Evolutionary conservation across 2,888 invertebrate genomes (phyloP).

Genomic region (Tubulanus polymorphus): DNA sequence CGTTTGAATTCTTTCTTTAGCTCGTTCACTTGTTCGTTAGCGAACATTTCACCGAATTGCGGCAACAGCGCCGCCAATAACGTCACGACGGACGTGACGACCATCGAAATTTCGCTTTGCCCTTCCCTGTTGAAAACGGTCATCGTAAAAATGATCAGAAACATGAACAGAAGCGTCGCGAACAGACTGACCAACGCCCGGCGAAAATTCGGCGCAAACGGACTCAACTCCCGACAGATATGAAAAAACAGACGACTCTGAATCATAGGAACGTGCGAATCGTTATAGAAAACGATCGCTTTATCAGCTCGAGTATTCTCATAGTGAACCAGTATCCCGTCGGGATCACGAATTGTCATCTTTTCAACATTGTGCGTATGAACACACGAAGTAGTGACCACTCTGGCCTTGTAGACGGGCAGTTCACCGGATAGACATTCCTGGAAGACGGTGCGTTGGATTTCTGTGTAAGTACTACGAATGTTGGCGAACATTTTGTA

Average conservation of each 20-base stretch:
- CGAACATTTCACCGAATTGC: neutral
- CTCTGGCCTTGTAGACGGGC: neutral
- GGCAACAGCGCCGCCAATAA: neutral
- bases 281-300: neutral
- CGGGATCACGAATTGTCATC: neutral
- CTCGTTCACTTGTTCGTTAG: neutral
- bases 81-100: neutral
- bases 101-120: neutral
- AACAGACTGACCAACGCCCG: neutral
- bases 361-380: neutral
- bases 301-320: neutral
- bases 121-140: neutral
- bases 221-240: neutral
- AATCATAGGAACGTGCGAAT: neutral
- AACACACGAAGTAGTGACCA: neutral
- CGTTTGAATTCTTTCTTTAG: too few species aligned
- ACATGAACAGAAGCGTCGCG: neutral
- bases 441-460: neutral
- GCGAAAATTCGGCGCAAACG: neutral
- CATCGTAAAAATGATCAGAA: neutral
- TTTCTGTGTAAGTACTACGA: neutral
- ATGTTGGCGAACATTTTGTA: neutral
- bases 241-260: neutral
- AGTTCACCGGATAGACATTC: neutral
- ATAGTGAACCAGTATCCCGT: neutral